phyloP scores from a whole-genome alignment of 1,140 invertebrate genomes.

The Rhopalosiphum maidis region DNA sequence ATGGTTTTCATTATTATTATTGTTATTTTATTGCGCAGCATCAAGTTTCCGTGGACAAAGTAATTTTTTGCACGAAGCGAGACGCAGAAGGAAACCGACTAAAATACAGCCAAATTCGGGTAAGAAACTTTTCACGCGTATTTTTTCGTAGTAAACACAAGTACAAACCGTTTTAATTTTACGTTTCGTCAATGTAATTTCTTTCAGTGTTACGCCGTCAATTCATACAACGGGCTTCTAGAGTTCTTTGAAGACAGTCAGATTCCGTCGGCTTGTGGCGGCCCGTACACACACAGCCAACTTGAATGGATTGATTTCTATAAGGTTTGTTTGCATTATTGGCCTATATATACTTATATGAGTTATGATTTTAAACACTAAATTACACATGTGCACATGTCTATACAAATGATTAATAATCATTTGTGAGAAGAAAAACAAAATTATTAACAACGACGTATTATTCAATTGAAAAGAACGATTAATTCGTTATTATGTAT shows the following conservation, averaged over 20 bases:
- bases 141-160: background rate
- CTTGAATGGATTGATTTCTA: constrained; percentile 71
- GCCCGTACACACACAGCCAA: constrained; percentile 67
- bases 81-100: constrained; percentile 33
- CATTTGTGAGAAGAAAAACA: background rate
- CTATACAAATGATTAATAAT: background rate
- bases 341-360: background rate
- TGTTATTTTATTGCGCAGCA: constrained; percentile 35
- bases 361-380: background rate
- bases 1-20: background rate
- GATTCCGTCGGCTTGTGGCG: constrained; percentile 65
- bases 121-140: background rate
- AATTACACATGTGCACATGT: background rate
- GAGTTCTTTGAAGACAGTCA: constrained; percentile 64
- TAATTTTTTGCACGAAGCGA: constrained; percentile 55
- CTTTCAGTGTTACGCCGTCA: constrained; percentile 59
- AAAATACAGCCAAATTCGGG: constrained; percentile 52
- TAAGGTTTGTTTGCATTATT: constrained; percentile 62
- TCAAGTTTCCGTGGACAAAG: constrained; percentile 51
- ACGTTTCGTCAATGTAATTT: constrained; percentile 9
- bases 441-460: background rate
- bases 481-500: background rate
- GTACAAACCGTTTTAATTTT: background rate
- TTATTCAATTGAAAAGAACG: background rate
- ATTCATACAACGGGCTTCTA: constrained; percentile 60